Percentiles rank a stretch among this genome's conserved stretches.
These are phyloP conservation scores for Dipodomys merriami DNA, from an alignment of 2,113 vertebrate species.

Conservation along the genomic window DNA sequence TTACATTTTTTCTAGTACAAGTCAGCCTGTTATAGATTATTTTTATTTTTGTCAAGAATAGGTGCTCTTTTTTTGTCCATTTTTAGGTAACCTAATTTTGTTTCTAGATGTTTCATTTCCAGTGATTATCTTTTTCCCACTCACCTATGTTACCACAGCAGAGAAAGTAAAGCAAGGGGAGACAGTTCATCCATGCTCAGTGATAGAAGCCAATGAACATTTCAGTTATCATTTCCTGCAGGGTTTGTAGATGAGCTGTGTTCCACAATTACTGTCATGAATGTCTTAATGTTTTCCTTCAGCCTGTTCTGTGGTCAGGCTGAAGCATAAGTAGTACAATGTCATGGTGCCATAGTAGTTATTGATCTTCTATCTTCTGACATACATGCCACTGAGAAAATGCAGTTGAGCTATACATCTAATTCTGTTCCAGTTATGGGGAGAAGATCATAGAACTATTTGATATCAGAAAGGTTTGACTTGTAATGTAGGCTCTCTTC, in stretches of 20 bases:
- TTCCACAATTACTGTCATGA: not conserved
- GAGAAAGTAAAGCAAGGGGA: not conserved
- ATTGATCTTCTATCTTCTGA: not conserved
- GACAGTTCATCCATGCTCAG: not conserved
- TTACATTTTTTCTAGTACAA: not conserved
- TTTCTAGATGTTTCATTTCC: not conserved
- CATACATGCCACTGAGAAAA: not conserved
- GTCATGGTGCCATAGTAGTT: not conserved
- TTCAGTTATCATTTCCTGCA: not conserved
- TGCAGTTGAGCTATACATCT: not conserved
- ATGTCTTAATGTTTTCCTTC: not conserved
- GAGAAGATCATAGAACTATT: not conserved
- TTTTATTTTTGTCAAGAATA: not conserved
- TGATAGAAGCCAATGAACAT: not conserved
- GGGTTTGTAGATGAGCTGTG: not conserved
- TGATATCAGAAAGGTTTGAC: not conserved
- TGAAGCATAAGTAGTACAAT: not conserved
- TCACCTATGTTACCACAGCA: not conserved
- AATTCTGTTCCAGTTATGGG: not conserved
- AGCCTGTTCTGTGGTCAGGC: not conserved
- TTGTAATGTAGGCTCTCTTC: not conserved
- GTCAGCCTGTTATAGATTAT: not conserved
- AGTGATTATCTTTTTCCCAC: not conserved
- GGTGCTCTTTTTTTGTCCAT: not conserved
- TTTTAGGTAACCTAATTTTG: slow-evolving; percentile 18